Base-by-base conservation (phyloP, 1,140 invertebrate species). In the Notospermus geniculatus region DNA sequence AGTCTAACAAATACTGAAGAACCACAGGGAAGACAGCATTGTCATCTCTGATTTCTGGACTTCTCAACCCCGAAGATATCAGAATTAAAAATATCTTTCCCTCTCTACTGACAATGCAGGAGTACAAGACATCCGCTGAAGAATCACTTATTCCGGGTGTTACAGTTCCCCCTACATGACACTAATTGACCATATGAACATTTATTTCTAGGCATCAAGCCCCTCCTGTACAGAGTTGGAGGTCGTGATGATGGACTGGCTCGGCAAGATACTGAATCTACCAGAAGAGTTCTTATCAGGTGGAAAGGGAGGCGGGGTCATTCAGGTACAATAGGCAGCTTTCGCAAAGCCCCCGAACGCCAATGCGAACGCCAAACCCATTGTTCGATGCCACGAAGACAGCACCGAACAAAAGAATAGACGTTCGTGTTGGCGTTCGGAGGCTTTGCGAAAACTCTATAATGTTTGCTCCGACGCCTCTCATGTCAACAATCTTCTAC, bases 171-270 rank as follows among this genome's bases (percentile, higher is more conserved):
- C n/a, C n/a, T n/a, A n/a, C n/a, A n/a, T n/a, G n/a, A n/a, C n/a
- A n/a, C n/a, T 36, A 2, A 19, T 9, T 39, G 7, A 45, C 19
- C 1, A n/a, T 15, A 57, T 17, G 15, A 29, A 54, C 28, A 23
- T 17, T 13, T 53, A 15, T 53, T 53, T 17, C 50, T 17, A 23
- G 15, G 15, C 50, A 17, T 11, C 23, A 13, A 23, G 50, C 11
- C 50, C 23, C 9, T 15, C 23, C 9, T 17, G 9, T 17, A 50
- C 27, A 28, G 11, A 52, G 30, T 28, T 63, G 63, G 4, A 53
- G 84, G 91, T 96, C 23, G 83, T 92, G 0, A 90, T 93, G 57
- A 89, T 96, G 88, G 92, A 98, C 76, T 98, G 95, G 96, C 77
- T 98, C 22, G 77, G 89, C 2, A 93, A 95, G 81, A 84, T 95